These are phyloP conservation scores for Cryptotermes secundus DNA, from an alignment of 1,140 invertebrate species.

Conservation along the genomic window DNA sequence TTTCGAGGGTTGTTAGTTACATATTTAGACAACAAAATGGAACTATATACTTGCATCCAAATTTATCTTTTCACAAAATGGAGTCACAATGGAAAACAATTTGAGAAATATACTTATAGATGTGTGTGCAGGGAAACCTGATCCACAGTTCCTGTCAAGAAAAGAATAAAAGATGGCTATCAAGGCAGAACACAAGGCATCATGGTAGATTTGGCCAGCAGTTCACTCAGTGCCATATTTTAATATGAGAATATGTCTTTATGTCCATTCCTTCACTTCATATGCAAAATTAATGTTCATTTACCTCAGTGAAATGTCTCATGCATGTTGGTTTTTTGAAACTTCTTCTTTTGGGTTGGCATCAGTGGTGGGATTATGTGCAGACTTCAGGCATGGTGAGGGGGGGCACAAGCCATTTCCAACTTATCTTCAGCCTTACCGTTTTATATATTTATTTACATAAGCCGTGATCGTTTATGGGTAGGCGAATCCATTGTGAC, in stretches of 20 bases:
- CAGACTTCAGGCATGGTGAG: neutral
- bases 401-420: neutral
- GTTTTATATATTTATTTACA: neutral
- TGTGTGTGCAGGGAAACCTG: neutral
- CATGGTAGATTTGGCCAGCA: neutral
- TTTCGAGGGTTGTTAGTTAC: no score
- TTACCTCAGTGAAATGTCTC: neutral
- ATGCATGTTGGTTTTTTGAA: neutral
- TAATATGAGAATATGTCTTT: neutral
- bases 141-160: neutral
- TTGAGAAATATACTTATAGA: no score
- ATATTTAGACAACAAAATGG: no score
- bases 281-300: neutral
- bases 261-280: neutral
- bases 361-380: slow-evolving; percentile 4
- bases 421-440: neutral
- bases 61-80: no score
- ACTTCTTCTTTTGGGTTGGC: neutral
- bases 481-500: slow-evolving; percentile 68
- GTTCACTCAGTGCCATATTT: neutral
- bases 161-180: neutral
- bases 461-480: slow-evolving; percentile 57
- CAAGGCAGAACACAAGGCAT: neutral
- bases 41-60: no score
- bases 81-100: no score